Conservation (phyloP, 1,140 invertebrate species). For the Camponotus floridanus region DNA sequence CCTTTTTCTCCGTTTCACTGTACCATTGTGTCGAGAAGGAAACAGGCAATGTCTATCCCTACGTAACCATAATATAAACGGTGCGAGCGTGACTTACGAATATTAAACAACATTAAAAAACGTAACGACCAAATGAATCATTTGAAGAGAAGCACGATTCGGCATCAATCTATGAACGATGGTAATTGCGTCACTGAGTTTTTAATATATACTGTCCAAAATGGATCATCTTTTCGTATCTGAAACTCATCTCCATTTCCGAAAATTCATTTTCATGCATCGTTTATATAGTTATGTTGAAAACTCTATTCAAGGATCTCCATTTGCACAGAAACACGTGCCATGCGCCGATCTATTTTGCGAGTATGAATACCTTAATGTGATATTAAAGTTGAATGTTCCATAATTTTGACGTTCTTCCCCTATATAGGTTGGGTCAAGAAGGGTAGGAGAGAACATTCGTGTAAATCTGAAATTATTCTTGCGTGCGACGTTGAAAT, state of each 20-base stretch:
- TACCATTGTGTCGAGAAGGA: background rate
- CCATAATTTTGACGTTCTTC: constrained; percentile 22
- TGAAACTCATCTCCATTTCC: background rate
- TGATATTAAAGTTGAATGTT: constrained; percentile 36
- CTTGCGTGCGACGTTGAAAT: background rate
- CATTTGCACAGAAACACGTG: constrained; percentile 33
- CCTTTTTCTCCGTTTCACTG: background rate
- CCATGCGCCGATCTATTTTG: background rate
- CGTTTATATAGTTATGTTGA: constrained; percentile 29
- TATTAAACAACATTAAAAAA: constrained; percentile 55
- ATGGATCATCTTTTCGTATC: background rate
- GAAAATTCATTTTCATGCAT: constrained; percentile 43
- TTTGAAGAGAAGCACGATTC: background rate
- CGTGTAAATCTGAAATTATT: background rate
- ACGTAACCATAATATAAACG: constrained; percentile 52
- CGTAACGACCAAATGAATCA: constrained; percentile 41
- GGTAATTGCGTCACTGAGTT: constrained; percentile 39
- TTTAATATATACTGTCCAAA: background rate
- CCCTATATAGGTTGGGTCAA: background rate
- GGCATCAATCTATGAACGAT: background rate
- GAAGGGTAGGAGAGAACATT: background rate
- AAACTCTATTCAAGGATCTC: background rate
- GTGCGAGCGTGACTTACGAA: constrained; percentile 24
- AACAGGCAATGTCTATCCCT: background rate
- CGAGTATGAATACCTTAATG: constrained; percentile 25